Base-by-base conservation (phyloP, 2,797 vertebrate species). In the Cossypha caffra region DNA sequence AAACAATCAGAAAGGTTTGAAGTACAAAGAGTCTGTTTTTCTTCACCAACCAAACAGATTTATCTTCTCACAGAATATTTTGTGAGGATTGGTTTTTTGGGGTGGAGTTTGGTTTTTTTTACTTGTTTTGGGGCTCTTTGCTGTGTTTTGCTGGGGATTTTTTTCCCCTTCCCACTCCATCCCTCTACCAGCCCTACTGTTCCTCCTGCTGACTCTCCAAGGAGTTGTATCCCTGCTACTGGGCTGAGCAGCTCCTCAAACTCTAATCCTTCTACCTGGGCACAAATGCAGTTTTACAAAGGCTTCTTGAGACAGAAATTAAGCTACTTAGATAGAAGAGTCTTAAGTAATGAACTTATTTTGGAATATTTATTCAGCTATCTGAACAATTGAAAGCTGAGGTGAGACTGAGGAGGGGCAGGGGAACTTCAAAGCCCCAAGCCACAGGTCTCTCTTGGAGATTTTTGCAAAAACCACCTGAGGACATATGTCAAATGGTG, bases 401-500 rank as follows among this genome's bases (percentile, higher is more conserved):
- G 88, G 75, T 86, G 87, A 95, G 91, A 55, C 52, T 55, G 66
- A 83, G 89, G 81, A 95, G 89, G 40, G 73, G 90, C 55, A 90
- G 77, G 71, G 57, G 64, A 95, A 90, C 94, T 94, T 93, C 95
- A 94, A 96, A 96, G 88, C 85, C 77, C 75, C 76, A 51, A 93
- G 80, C 77, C 83, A 92, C 68, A 58, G 75, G 50, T 95, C 78
- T 94, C 84, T 57, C 58, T 23, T 40, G 21, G 43, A 90, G 73
- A 78, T 90, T 93, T 94, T 51, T 94, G 88, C 58, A 92, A 86
- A 95, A 96, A 97, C 1, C 95, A 87, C 94, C 94, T 37, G 85
- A 86, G 95, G 95, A 94, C 91, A 92, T 95, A 84, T 90, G 93
- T 96, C 90, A 95, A 94, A 67, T 62, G 51, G 86, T 95, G 89